A percentile compares a stretch with the other conserved stretches of the same genome.
These are phyloP conservation scores for Prenolepis imparis DNA, from an alignment of 2,888 invertebrate species.

Conservation along the genomic window DNA sequence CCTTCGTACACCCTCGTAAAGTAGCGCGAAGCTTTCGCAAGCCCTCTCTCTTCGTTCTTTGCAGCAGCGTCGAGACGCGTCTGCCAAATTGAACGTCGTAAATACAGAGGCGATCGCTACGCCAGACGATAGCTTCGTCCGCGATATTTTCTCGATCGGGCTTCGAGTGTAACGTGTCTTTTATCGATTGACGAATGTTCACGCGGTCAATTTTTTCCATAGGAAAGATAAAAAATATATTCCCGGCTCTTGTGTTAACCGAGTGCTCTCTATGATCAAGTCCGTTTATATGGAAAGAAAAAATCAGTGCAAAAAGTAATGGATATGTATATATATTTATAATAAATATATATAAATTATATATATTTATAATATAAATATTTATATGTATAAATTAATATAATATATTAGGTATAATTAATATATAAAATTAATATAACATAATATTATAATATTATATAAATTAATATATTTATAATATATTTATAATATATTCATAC, in stretches of 20 bases:
- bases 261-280: background rate
- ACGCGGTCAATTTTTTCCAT: background rate
- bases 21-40: slow-evolving; percentile 59
- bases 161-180: slow-evolving; percentile 13
- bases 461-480: no score
- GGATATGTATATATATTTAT: no score
- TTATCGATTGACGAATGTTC: slow-evolving; percentile 4
- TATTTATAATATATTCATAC: no score
- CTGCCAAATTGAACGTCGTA: slow-evolving; percentile 67
- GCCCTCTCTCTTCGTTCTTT: slow-evolving; percentile 27
- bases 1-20: slow-evolving; percentile 59
- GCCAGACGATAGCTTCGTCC: slow-evolving; percentile 50
- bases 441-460: no score
- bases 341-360: no score
- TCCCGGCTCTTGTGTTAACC: slow-evolving; percentile 11
- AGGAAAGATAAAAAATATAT: background rate
- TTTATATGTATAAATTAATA: no score
- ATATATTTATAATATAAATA: no score
- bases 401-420: no score
- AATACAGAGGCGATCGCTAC: slow-evolving; percentile 56
- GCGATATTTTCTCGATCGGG: slow-evolving; percentile 55
- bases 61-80: slow-evolving; percentile 45
- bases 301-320: background rate
- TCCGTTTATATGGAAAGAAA: background rate
- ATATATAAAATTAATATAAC: no score